Evolutionary conservation across 2,797 vertebrate genomes (phyloP).

Genomic region (Anas capensis): DNA sequence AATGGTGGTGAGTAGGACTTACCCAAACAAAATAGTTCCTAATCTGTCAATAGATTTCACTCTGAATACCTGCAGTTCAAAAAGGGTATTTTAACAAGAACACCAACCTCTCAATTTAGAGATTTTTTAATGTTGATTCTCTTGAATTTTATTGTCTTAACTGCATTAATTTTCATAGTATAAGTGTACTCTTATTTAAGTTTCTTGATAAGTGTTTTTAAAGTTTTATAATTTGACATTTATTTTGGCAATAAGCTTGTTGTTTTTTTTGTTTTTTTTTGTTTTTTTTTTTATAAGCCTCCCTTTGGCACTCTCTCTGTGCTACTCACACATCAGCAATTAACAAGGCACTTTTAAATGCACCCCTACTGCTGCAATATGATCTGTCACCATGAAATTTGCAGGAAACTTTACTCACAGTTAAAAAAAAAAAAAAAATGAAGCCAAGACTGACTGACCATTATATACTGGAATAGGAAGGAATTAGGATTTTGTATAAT

Average conservation of each 20-base stretch:
- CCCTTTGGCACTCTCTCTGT: slow-evolving; percentile 50
- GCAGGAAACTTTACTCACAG: slow-evolving; percentile 56
- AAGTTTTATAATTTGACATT: slow-evolving; percentile 64
- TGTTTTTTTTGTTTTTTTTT: no score
- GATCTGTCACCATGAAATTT: slow-evolving; percentile 65
- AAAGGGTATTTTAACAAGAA: neutral
- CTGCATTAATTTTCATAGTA: neutral
- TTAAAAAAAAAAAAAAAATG: slow-evolving; percentile 48
- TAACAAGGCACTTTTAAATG: slow-evolving; percentile 69
- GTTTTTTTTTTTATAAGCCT: slow-evolving; percentile 62
- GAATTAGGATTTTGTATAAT: neutral
- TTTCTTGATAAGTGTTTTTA: slow-evolving; percentile 60
- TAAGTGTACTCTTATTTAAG: neutral
- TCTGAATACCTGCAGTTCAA: neutral
- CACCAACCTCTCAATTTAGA: neutral
- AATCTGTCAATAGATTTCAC: neutral
- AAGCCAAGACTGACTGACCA: neutral
- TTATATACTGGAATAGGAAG: slow-evolving; percentile 14
- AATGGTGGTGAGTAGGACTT: neutral
- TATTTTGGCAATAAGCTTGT: slow-evolving; percentile 65
- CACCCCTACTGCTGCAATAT: slow-evolving; percentile 42
- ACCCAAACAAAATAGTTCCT: neutral
- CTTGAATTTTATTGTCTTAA: neutral
- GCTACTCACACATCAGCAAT: slow-evolving; percentile 70
- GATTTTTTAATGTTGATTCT: neutral